Evolutionary conservation across 2,113 vertebrate genomes (phyloP), one percentile per base, ranked within the genome.

Genomic region (Theristicus caerulescens): DNA sequence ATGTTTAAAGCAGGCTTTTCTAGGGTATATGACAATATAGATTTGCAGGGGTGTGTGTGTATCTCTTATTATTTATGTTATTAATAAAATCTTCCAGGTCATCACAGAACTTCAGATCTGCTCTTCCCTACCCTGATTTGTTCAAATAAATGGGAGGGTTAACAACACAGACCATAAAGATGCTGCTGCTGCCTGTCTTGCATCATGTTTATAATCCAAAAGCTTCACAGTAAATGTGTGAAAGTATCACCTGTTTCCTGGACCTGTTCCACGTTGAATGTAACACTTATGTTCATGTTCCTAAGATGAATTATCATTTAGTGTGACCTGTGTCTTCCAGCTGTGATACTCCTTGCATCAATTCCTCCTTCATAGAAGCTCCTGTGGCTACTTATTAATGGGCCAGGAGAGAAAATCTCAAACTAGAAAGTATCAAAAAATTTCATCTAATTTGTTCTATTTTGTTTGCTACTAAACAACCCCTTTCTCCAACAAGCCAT

Each of bases 11-110:
- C 29, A 49, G 54, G 14, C 20, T 55, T 80, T 59, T 85, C 32
- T 4, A 2, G 12, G 7, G 22, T 55, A 5, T 54, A 1, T 8
- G 17, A 20, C 9, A 54, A 3, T 29, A 38, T 5, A 1, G 0
- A 42, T 47, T 27, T 31, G 1, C 40, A 42, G 40, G 40, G 12
- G 13, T 6, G 20, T 3, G 14, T 10, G 27, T 24, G 13, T n/a
- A 7, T 22, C 9, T 62, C 22, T 62, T 34, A 44, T 27, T 4
- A 61, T n/a, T 86, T 57, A 16, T 58, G 9, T 26, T 51, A 16
- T 49, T 58, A 24, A 44, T 61, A 51, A 49, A 46, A 44, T 32
- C 34, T 82, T 42, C 57, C 32, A 42, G n/a, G 18, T 42, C 17
- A 29, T 51, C 34, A 61, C 9, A 17, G 54, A 42, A 32, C 47